Evolutionary conservation across 2,113 vertebrate genomes (phyloP), one percentile per base, ranked within the genome.

Genomic region (Alces alces): DNA sequence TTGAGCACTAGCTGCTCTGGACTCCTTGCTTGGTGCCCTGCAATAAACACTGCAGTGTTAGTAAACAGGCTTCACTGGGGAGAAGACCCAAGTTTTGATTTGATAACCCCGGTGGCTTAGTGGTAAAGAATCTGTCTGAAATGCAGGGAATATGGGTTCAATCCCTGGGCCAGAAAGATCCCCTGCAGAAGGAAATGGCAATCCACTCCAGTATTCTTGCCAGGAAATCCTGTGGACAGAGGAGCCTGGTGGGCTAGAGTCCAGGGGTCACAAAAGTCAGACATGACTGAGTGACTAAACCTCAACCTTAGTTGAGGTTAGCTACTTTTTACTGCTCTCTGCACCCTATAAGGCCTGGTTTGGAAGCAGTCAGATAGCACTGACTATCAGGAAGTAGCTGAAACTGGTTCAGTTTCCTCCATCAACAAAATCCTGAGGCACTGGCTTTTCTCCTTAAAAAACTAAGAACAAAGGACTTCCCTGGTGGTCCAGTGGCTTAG

Each of bases 341-440:
- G 1, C 2, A 50, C 8, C 30, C 19, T 13, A 0, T 15, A 36
- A 16, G 7, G 17, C 64, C 50, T 6, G 3, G 12, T 28, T 86
- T 60, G 36, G 55, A 83, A 43, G 50, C 8, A 21, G 25, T 88
- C 89, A 60, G 64, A 23, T 19, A 19, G 39, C 55, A 66, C 55
- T 50, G 54, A 13, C 43, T 79, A 9, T 16, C 8, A 94, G 25
- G 14, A 95, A 82, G n/a, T 76, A 43, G 47, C 45, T 11, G 30
- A 93, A 73, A 30, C 39, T 30, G 16, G 57, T 61, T 28, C 2
- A 11, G 6, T 89, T 61, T 85, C 80, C 86, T 95, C 25, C 2
- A 13, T 25, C 50, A n/a, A 33, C 19, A 28, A 39, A 2, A 12
- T 27, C 85, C 45, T 23, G 8, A 89, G 89, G 19, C 39, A 58